Conservation (phyloP, 2,888 invertebrate genomes). For the Lasioglossum malachurum region DNA sequence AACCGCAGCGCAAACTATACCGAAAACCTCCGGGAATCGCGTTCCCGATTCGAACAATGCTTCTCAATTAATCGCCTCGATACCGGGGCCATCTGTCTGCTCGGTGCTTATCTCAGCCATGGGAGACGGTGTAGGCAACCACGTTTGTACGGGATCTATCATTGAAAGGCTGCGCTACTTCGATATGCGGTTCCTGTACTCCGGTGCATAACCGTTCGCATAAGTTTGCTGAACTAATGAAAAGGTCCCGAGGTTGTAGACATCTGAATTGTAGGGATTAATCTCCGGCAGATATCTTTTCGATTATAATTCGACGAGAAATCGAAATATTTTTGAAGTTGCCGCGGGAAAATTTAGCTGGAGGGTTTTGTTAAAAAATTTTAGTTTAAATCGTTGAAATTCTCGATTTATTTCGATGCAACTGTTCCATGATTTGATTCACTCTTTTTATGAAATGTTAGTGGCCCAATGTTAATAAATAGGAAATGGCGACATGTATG, state of each 20-base stretch:
- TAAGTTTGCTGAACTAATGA: not conserved
- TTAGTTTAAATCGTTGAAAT: too few species aligned
- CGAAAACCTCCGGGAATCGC: not conserved
- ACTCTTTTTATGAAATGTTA: too few species aligned
- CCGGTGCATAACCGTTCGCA: not conserved
- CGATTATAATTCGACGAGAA: not conserved
- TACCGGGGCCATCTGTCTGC: not conserved
- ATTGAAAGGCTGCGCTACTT: not conserved
- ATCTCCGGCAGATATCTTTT: not conserved
- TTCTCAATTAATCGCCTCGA: not conserved
- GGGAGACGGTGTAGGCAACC: not conserved
- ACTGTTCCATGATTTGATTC: too few species aligned
- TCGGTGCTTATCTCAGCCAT: not conserved
- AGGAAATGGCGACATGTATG: not conserved
- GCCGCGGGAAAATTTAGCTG: too few species aligned
- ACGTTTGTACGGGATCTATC: not conserved
- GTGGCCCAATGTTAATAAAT: not conserved
- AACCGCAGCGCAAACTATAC: not conserved
- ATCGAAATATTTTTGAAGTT: too few species aligned
- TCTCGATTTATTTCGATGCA: too few species aligned
- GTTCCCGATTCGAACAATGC: not conserved
- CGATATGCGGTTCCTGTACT: not conserved
- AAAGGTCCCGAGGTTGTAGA: not conserved
- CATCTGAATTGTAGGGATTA: not conserved
- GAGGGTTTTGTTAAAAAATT: too few species aligned